Evolutionary conservation across 2,888 invertebrate species (phyloP).

Genomic region (Epinotia bilunana): DNA sequence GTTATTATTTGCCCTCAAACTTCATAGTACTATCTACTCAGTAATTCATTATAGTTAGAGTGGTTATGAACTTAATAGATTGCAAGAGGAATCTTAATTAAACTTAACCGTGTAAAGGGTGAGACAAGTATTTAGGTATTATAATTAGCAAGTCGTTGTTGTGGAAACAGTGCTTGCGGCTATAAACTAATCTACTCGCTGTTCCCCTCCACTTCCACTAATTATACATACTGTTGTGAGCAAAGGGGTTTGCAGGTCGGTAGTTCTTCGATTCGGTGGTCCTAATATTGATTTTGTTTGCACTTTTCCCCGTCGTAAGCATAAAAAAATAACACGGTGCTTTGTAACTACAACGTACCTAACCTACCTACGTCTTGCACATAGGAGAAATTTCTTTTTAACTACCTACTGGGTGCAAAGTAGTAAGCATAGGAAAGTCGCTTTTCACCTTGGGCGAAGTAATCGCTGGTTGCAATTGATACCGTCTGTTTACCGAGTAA

Average conservation of each 20-base stretch:
- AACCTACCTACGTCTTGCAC: not conserved
- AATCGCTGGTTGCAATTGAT: slow-evolving; percentile 68
- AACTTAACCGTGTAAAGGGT: slow-evolving; percentile 12
- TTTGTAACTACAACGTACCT: not conserved
- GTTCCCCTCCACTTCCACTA: slow-evolving; percentile 59
- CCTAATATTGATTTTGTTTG: slow-evolving; percentile 52
- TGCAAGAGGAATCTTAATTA: slow-evolving; percentile 23
- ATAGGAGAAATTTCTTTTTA: slow-evolving; percentile 52
- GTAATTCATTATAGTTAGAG: slow-evolving; percentile 16
- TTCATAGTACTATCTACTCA: not conserved
- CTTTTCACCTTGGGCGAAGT: slow-evolving; percentile 66
- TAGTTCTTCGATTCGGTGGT: slow-evolving; percentile 56
- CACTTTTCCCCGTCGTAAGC: slow-evolving; percentile 46
- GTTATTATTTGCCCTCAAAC: slow-evolving; percentile 11
- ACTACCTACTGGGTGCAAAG: slow-evolving; percentile 52
- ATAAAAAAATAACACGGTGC: slow-evolving; percentile 31
- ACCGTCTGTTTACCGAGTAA: slow-evolving; percentile 62
- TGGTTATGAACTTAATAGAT: slow-evolving; percentile 4
- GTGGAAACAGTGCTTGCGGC: slow-evolving; percentile 54
- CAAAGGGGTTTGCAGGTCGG: slow-evolving; percentile 65
- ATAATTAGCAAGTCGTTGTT: slow-evolving; percentile 48
- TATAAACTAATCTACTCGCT: slow-evolving; percentile 58
- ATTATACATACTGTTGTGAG: slow-evolving; percentile 64
- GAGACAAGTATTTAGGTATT: slow-evolving; percentile 26
- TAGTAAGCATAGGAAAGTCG: slow-evolving; percentile 65